phyloP scores from a whole-genome alignment of 2,797 vertebrate species.

The Amazona finschi region DNA sequence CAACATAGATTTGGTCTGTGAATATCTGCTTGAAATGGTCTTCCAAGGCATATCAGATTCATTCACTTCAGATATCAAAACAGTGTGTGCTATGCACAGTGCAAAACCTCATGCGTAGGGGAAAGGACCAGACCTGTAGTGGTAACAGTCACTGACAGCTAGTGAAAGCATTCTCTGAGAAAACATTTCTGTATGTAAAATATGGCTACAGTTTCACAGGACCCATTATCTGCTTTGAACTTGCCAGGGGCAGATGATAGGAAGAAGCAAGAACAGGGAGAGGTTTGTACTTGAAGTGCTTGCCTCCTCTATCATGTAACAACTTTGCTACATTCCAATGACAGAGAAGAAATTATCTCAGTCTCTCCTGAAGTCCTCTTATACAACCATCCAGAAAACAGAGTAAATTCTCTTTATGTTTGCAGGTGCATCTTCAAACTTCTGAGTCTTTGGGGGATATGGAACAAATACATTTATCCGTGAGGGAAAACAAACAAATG shows the following conservation, averaged over 20 bases:
- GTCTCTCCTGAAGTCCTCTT: neutral
- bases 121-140: neutral
- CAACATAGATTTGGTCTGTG: neutral
- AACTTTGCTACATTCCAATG: neutral
- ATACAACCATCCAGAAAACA: neutral
- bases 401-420: neutral
- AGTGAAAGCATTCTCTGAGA: neutral
- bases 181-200: neutral
- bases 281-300: neutral
- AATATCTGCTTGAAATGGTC: slow-evolving; percentile 4
- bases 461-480: neutral
- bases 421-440: neutral
- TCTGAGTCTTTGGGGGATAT: neutral
- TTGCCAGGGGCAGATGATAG: neutral
- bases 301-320: neutral
- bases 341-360: neutral
- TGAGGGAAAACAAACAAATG: neutral
- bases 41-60: neutral
- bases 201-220: accelerated
- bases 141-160: neutral
- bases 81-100: neutral
- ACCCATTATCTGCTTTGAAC: neutral
- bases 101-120: neutral
- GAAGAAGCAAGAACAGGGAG: neutral
- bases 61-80: neutral